Evolutionary conservation across 2,113 vertebrate species (phyloP), one percentile per base, ranked within the genome.

Genomic region (Actenoides lindsayi): DNA sequence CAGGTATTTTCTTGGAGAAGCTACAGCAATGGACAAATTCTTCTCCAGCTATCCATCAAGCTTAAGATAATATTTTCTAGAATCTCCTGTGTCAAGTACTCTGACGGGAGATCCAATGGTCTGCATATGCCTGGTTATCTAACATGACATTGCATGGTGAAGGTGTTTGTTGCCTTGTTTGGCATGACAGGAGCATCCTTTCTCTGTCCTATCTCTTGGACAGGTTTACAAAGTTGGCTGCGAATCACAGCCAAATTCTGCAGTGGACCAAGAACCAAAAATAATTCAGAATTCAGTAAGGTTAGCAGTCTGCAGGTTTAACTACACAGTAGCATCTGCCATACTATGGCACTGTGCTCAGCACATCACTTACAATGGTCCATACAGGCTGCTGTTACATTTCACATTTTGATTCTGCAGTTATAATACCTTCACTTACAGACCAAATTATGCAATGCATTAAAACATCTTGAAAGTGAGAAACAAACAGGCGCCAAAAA

Each of bases 401-500:
- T 87, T 69, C 53, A 65, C 23, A 39, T 53, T 95, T 91, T 78
- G 83, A 91, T 89, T 95, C 39, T 67, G 46, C 37, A 53, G 59
- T 85, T 83, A 27, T 0, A 79, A 68, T 42, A 74, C 41, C 48
- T 83, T 74, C 79, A 59, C 42, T 65, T 89, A 56, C 39, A 75
- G 54, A 71, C 74, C 67, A 68, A 89, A 95, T 94, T 93, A 96
- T 74, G 87, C 68, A 96, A 95, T 64, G n/a, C 37, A 93, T 89
- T 82, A 89, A 87, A 95, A 68, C 76, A 75, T 81, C 68, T 76
- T 79, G 53, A 42, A 94, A 96, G 82, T 77, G 71, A 67, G 75
- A 97, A 84, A 62, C 42, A 92, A 96, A 90, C n/a, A 82, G 59
- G 50, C 79, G 78, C 80, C 82, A 76, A 96, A 96, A 97, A 97